Evolutionary conservation across 2,888 invertebrate species (phyloP), one percentile per base, ranked within the genome.

Genomic region (Panorpa germanica): DNA sequence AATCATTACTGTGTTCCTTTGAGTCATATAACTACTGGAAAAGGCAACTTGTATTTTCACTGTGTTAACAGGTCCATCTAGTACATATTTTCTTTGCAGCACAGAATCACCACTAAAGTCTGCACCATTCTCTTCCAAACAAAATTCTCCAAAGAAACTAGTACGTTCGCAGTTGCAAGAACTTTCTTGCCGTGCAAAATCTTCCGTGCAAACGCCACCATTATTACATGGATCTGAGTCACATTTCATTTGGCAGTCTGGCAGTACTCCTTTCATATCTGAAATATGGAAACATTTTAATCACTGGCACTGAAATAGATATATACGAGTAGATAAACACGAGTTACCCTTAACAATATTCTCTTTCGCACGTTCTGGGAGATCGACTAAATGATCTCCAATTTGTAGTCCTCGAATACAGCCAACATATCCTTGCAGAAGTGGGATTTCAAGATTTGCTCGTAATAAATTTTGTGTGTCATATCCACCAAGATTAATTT

Each of bases 81-180:
- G 50, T 4, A 72, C 63, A 47, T 81, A 83, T 43, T 76, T 76
- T 27, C 83, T 62, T 45, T 78, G 76, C 21, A 88, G 51, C 35
- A 76, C 74, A 11, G 85, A 82, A 45, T 83, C 81, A 0, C 86
- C 86, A 40, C 78, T 78, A 41, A 88, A 88, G 44, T 81, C 81
- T 0, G 85, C 86, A 1, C 83, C 88, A 47, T 83, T 83, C 48
- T 88, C 85, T 53, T 83, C 82, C 39, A 75, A 73, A 45, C 88
- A 88, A 43, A 73, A 70, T 41, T 85, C 82, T 9, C 88, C 88
- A 40, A 81, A 76, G 48, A 86, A 90, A 33, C 86, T 88, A 1
- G 88, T 88, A 36, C 78, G 67, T 41, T 83, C 81, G 41, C 88
- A 90, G 39, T 86, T 74, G 45, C 91, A 91, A 7, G 75, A 74